Base-by-base conservation (phyloP, 2,888 invertebrate species). In the Charanyca ferruginea region DNA sequence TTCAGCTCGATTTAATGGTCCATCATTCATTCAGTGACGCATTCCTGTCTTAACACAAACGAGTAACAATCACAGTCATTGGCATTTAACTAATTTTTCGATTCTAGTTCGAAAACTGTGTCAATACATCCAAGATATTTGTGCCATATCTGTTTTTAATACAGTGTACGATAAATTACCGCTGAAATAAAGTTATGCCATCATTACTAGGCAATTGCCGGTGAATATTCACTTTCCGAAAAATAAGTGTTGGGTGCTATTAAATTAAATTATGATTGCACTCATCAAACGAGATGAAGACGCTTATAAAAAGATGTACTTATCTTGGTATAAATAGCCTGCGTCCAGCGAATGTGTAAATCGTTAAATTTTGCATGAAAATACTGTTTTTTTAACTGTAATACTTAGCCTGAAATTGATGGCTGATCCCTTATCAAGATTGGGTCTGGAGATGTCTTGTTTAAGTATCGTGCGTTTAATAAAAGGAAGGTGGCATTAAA, bases 211-310 rank as follows among this genome's bases (percentile, higher is more conserved):
- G 59, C 71, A 66, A 79, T 66, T 75, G 59, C 61, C 55, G 38
- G 60, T 64, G 65, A 77, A 85, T 76, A 83, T 84, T 85, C 84
- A 85, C 79, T 81, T 84, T 77, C 71, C 76, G 62, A 83, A 87
- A 73, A 73, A 74, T 83, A 80, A 81, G 75, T 79, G 69, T 54
- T 20, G 66, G 66, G 25, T 61, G 79, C 76, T 70, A 83, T 87
- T 79, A 84, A 83, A 76, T 78, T 81, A 83, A 85, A 87, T 86
- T 84, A 85, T 87, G 85, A 87, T 87, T 81, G 73, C 78, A 25
- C 79, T 72, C 81, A 85, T 85, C 79, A 85, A 44, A 55, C 66
- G 66, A 65, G 66, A 77, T 77, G 73, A 80, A 81, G 77, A 73
- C 54, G 73, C 71, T 69, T 68, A 61, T 74, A 75, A 80, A 77